Evolutionary conservation across 2,113 vertebrate species (phyloP).

Genomic region (Beaufortia kweichowensis): DNA sequence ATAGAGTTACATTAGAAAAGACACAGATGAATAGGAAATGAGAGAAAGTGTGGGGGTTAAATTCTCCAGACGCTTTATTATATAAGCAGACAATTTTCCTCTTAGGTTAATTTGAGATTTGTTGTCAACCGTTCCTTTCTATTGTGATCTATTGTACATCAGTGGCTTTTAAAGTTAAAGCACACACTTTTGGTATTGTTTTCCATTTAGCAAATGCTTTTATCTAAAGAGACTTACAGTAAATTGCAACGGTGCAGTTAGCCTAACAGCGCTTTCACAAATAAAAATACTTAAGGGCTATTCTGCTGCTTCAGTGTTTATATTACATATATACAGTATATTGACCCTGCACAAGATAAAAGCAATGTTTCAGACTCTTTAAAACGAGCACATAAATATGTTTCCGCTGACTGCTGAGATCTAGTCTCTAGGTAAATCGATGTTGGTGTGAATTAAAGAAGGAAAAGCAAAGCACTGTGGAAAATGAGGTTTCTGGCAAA

Average conservation of each 20-base stretch:
- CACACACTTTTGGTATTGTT: constrained; percentile 11
- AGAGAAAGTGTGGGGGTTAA: constrained; percentile 13
- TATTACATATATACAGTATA: neutral
- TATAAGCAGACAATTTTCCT: constrained; percentile 20
- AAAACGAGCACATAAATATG: neutral
- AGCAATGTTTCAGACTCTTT: neutral
- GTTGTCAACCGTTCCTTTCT: constrained; percentile 14
- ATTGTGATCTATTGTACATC: constrained; percentile 16
- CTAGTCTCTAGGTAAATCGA: neutral
- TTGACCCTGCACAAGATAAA: neutral
- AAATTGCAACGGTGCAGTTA: neutral
- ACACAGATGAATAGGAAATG: neutral
- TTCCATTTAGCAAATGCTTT: constrained; percentile 30
- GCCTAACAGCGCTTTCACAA: neutral
- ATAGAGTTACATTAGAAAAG: neutral
- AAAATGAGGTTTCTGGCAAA: neutral
- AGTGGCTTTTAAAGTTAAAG: constrained; percentile 15
- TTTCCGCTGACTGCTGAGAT: neutral
- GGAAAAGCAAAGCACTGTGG: neutral
- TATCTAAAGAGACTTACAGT: neutral
- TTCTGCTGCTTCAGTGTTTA: neutral
- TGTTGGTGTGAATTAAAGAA: constrained; percentile 8
- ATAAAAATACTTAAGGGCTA: neutral
- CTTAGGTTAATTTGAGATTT: constrained; percentile 3
- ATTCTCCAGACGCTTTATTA: constrained; percentile 17